phyloP scores from a whole-genome alignment of 2,888 invertebrate genomes.

The Pelosia muscerda region DNA sequence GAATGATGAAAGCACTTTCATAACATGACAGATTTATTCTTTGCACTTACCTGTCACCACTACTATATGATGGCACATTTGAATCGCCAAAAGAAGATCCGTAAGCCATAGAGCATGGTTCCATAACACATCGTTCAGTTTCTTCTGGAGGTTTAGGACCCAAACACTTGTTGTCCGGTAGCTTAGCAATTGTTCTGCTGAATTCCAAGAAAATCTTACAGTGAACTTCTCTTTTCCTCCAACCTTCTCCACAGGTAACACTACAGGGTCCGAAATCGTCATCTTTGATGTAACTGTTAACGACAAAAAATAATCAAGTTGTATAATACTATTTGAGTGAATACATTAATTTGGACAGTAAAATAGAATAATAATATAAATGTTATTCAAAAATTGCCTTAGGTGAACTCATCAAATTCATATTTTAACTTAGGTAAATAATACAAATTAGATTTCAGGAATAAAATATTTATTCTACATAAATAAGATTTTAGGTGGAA shows the following conservation, averaged over 20 bases:
- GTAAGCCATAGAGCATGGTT: constrained; percentile 91
- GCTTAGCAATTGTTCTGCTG: constrained; percentile 94
- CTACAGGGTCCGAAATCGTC: constrained; percentile 96
- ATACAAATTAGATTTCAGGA: neutral
- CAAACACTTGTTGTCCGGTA: constrained; percentile 95
- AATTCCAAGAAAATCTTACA: constrained; percentile 98
- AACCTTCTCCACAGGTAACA: constrained; percentile 96
- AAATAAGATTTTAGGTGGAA: neutral
- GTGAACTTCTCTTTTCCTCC: constrained; percentile 94
- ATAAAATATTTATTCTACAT: neutral
- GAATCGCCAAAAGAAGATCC: constrained; percentile 85
- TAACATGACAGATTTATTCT: neutral
- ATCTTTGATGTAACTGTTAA: constrained; percentile 94
- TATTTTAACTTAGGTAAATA: neutral
- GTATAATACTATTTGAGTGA: neutral
- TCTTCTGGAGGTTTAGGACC: constrained; percentile 94
- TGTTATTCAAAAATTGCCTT: neutral
- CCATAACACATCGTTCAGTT: constrained; percentile 92
- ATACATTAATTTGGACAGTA: constrained; percentile 8
- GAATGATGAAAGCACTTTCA: neutral
- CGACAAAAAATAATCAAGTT: constrained; percentile 21
- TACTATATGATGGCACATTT: constrained; percentile 73
- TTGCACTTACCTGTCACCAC: constrained; percentile 73
- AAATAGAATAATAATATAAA: constrained; percentile 11
- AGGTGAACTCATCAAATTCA: neutral